phyloP scores from a whole-genome alignment of 2,113 vertebrate species.

The Cyanoderma ruficeps region DNA sequence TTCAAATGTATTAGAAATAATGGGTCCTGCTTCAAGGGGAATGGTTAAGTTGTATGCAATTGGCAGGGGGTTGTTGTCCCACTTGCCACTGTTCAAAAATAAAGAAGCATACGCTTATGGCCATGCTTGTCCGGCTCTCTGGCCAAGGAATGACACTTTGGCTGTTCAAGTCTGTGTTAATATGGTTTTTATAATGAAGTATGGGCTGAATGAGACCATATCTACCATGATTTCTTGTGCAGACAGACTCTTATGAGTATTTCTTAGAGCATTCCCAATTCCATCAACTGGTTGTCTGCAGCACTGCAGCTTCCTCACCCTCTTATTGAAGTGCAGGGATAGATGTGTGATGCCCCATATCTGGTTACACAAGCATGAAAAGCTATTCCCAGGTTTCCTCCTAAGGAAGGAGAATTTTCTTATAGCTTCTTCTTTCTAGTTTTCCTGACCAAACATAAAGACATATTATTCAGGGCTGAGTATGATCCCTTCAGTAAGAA shows the following conservation, averaged over 20 bases:
- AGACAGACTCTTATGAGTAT: background rate
- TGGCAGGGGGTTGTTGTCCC: too few species aligned
- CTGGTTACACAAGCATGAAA: background rate
- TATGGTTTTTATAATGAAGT: background rate
- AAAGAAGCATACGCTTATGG: background rate
- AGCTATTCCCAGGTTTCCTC: background rate
- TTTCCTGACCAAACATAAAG: background rate
- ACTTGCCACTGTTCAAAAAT: background rate
- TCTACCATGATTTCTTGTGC: background rate
- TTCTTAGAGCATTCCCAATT: background rate
- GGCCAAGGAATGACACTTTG: background rate
- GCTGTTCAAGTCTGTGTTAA: rapidly evolving
- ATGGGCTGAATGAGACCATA: background rate
- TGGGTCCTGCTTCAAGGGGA: background rate
- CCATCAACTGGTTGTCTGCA: background rate
- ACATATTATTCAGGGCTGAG: background rate
- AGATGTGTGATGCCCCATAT: background rate
- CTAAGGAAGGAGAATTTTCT: background rate
- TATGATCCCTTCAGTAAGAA: background rate
- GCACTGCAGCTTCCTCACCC: background rate
- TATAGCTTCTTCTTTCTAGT: background rate
- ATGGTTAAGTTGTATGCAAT: background rate
- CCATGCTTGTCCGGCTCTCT: background rate
- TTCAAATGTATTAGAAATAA: background rate
- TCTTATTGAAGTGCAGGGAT: background rate